These are phyloP conservation scores for Hiodon alosoides DNA, from an alignment of 2,113 vertebrate genomes.

Conservation along the genomic window DNA sequence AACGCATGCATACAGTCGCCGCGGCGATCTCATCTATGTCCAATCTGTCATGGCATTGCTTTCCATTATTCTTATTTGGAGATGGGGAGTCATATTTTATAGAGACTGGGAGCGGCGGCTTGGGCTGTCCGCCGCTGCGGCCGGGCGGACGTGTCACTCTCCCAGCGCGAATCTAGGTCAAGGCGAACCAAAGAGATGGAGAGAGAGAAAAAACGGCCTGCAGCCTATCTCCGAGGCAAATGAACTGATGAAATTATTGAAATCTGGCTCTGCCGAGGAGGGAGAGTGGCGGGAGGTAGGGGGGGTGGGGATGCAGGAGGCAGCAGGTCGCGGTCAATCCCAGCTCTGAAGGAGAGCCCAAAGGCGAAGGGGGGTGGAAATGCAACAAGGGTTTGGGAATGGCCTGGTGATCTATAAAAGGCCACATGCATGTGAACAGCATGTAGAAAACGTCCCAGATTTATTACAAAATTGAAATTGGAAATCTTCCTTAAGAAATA, in stretches of 20 bases:
- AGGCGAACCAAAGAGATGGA: slow-evolving; percentile 50
- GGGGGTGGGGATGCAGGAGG: no score
- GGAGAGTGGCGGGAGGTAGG: slow-evolving; percentile 30
- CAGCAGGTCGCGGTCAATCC: not conserved
- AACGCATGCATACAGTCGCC: slow-evolving; percentile 71
- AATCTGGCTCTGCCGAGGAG: slow-evolving; percentile 42
- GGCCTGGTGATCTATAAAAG: no score
- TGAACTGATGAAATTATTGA: slow-evolving; percentile 59
- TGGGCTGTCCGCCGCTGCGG: slow-evolving; percentile 51
- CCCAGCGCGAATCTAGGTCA: slow-evolving; percentile 73
- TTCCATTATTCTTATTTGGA: slow-evolving; percentile 71
- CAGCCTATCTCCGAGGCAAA: slow-evolving; percentile 52
- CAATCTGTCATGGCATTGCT: slow-evolving; percentile 77
- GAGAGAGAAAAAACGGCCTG: slow-evolving; percentile 42
- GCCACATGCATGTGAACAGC: no score
- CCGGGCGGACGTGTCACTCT: slow-evolving; percentile 67
- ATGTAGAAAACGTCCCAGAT: no score
- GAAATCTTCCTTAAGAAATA: no score
- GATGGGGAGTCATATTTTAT: slow-evolving; percentile 63
- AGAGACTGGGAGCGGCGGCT: not conserved
- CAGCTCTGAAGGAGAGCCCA: not conserved
- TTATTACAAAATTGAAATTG: no score
- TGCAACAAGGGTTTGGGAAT: no score
- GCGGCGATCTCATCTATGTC: slow-evolving; percentile 69
- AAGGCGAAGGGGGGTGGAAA: not conserved